Evolutionary conservation across 2,797 vertebrate species (phyloP), one percentile per base, ranked within the genome.

Genomic region (Pangasius sanitwongsei): DNA sequence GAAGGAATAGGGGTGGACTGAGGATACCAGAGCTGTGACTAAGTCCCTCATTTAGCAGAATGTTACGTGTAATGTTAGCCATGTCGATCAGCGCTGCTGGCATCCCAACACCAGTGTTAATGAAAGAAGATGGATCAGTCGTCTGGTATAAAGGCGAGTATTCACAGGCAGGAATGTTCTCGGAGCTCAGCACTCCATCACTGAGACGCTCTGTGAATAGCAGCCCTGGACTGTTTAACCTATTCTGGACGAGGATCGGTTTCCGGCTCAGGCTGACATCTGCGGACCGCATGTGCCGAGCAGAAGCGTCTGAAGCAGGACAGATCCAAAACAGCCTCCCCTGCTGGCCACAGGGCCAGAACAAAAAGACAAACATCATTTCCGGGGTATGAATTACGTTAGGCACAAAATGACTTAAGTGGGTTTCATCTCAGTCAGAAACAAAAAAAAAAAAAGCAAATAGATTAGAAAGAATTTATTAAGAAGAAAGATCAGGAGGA

Each of bases 261-360:
- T 86, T 83, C 59, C 31, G 50, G 61, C 12, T 57, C 31, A 41
- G 16, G 70, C 37, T 23, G 80, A 87, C 72, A 74, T 87, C 72
- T 81, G 31, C 31, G 6, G 61, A 34, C 55, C 44, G 37, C 41
- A 18, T 75, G 67, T 67, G 53, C 25, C 16, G 50, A 86, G 85
- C 59, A 34, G 44, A 69, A 50, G 70, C 41, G 11, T 13, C 23
- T 78, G 28, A 55, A 31, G 15, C 75, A 55, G 28, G 18, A 81
- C 41, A 59, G 48, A 86, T 53, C 34, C 37, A 18, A 83, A 87
- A 81, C 53, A 85, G 86, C 81, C 15, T 59, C 89, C 86, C 34
- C 89, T 87, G 70, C 85, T 87, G 81, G 80, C 50, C 18, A 34
- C 20, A 48, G 28, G 31, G 48, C n/a, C 20, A 61, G 44, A 81